Conservation (phyloP, 2,888 invertebrate species). For the Aspidiotus rigidus region DNA sequence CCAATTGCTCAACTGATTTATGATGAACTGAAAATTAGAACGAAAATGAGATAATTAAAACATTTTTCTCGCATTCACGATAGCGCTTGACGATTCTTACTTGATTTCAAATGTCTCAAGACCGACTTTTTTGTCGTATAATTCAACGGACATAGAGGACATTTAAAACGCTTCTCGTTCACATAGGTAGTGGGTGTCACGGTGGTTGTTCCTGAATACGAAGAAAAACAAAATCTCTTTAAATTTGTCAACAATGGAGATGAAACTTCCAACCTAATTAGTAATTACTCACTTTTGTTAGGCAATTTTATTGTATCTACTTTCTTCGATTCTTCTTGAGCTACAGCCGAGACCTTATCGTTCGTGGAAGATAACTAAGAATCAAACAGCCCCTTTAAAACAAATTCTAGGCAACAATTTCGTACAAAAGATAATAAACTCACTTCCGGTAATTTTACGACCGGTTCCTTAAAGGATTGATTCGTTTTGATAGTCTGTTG, state of each 20-base stretch:
- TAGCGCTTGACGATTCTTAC: neutral
- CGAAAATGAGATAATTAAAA: neutral
- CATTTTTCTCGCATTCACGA: neutral
- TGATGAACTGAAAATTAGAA: conserved; percentile 42
- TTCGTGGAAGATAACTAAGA: too few species aligned
- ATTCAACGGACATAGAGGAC: conserved; percentile 14
- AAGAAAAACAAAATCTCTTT: too few species aligned
- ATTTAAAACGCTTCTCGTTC: conserved; percentile 18
- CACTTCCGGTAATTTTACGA: neutral
- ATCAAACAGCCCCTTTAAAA: neutral
- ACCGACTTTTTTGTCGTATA: conserved; percentile 21
- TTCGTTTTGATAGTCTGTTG: conserved; percentile 15
- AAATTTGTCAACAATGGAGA: too few species aligned
- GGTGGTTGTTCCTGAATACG: neutral
- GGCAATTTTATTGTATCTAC: neutral
- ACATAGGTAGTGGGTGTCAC: neutral
- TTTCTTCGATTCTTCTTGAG: neutral
- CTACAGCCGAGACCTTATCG: neutral
- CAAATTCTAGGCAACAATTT: neutral
- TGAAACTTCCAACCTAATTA: neutral
- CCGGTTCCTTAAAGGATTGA: neutral
- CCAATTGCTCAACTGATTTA: conserved; percentile 60
- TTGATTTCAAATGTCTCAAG: conserved; percentile 18
- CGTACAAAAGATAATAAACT: neutral
- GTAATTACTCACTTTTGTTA: neutral